A percentile compares a stretch with the other conserved stretches of the same genome.
Conservation (phyloP, 2,113 vertebrate genomes). For the Pterocles burchelli region DNA sequence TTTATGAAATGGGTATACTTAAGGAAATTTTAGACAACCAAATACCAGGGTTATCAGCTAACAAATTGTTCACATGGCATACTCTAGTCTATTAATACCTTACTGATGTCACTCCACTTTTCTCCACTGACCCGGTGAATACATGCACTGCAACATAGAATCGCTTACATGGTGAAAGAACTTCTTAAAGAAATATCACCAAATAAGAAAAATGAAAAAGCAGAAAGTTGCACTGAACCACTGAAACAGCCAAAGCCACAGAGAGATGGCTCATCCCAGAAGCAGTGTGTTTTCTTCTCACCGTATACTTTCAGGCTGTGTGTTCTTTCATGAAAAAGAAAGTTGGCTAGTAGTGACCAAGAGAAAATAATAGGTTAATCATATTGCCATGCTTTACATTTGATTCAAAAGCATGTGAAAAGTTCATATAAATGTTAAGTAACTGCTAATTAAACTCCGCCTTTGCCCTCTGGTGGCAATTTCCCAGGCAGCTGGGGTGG, state of each 20-base stretch:
- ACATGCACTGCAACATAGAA: not conserved
- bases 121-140: accelerated
- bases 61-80: not conserved
- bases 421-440: not conserved
- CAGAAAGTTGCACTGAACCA: not conserved
- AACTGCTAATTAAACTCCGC: not conserved
- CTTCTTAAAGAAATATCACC: not conserved
- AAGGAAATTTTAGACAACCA: not conserved
- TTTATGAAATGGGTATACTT: not conserved
- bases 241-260: not conserved
- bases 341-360: not conserved
- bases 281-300: not conserved
- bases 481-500: conserved; percentile 65
- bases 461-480: not conserved
- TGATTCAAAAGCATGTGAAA: not conserved
- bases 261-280: not conserved
- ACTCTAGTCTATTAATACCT: not conserved
- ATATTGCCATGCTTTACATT: not conserved
- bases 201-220: not conserved
- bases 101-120: not conserved
- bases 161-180: not conserved
- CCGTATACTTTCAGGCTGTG: not conserved
- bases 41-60: not conserved
- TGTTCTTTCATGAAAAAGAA: not conserved
- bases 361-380: not conserved